Conservation (phyloP, 2,113 vertebrate genomes). For the Brachirus orientalis region DNA sequence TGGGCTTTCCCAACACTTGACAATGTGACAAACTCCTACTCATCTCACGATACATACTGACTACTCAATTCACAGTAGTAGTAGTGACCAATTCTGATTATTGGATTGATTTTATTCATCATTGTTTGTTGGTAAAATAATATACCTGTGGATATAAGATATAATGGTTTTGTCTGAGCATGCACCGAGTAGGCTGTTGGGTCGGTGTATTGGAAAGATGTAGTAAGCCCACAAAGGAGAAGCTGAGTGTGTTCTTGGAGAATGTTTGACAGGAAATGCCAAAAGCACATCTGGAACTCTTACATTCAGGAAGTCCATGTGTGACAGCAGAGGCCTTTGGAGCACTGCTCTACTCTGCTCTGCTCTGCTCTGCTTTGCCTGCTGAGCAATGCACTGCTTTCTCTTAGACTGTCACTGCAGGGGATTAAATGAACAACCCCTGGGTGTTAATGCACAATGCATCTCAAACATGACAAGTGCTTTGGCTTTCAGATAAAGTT, state of each 20-base stretch:
- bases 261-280: constrained; percentile 80
- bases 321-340: constrained; percentile 73
- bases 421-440: constrained; percentile 17
- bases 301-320: constrained; percentile 79
- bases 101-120: constrained; percentile 4
- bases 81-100: constrained; percentile 5
- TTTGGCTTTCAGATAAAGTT: constrained; percentile 20
- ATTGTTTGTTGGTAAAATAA: neutral
- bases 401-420: constrained; percentile 39
- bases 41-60: neutral
- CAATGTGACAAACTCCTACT: constrained; percentile 17
- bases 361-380: too few species aligned
- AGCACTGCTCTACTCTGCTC: constrained; percentile 28
- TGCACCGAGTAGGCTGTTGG: constrained; percentile 35
- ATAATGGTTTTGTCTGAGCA: constrained; percentile 21
- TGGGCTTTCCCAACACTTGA: constrained; percentile 37
- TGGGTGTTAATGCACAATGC: constrained; percentile 13
- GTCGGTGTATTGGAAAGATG: constrained; percentile 60
- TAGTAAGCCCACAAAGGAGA: constrained; percentile 63
- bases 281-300: constrained; percentile 83
- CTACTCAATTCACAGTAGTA: constrained; percentile 2
- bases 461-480: neutral
- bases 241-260: constrained; percentile 77
- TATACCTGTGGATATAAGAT: constrained; percentile 6
- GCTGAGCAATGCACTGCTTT: constrained; percentile 40